phyloP scores from a whole-genome alignment of 2,888 invertebrate species.

The Oegoconia quadripuncta region DNA sequence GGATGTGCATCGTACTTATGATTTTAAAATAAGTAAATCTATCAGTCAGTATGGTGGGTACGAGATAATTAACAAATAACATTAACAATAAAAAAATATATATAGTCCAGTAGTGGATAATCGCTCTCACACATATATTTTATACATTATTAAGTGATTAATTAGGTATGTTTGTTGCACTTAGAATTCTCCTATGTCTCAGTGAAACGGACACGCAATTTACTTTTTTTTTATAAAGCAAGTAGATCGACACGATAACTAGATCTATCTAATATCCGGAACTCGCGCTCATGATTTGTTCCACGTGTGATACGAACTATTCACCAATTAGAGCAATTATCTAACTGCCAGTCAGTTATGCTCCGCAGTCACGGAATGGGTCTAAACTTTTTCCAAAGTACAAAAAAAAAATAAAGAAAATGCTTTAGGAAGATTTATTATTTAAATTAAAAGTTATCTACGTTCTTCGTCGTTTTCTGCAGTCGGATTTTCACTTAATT shows the following conservation, averaged over 20 bases:
- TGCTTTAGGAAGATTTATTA: conserved; percentile 5
- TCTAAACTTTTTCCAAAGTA: conserved; percentile 22
- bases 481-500: conserved; percentile 1
- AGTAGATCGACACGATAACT: conserved; percentile 54
- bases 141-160: no score
- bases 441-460: no score
- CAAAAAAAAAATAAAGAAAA: conserved; percentile 19
- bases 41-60: no score
- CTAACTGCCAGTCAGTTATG: conserved; percentile 46
- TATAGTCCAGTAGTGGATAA: no score
- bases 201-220: conserved; percentile 34
- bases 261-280: conserved; percentile 55
- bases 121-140: no score
- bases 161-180: no score
- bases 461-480: conserved; percentile 1
- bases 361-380: conserved; percentile 51
- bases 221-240: conserved; percentile 44
- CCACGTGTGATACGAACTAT: conserved; percentile 50
- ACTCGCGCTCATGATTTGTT: conserved; percentile 54
- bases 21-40: no score
- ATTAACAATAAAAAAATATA: no score
- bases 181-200: no score
- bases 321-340: conserved; percentile 54
- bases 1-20: no score
- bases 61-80: no score